Evolutionary conservation across 2,113 vertebrate genomes (phyloP).

Genomic region (Eira barbara): DNA sequence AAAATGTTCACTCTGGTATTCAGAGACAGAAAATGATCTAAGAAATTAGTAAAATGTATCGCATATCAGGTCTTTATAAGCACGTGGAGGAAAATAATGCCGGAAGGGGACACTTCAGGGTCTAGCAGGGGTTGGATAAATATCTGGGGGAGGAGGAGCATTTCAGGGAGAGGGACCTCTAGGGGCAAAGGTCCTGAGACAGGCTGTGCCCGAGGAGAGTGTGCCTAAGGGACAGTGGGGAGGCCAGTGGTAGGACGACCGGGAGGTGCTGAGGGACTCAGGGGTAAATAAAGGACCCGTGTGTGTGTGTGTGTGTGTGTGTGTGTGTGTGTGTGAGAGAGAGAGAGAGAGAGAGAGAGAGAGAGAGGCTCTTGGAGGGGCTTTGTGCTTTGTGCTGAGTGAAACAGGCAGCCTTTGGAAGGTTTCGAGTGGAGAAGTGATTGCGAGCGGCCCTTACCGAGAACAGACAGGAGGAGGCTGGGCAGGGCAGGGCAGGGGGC

Average conservation of each 20-base stretch:
- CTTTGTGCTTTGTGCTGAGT: background rate
- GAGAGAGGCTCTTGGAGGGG: background rate
- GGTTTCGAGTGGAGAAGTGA: background rate
- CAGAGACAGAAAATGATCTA: background rate
- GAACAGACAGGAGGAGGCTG: background rate
- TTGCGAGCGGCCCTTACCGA: background rate
- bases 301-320: no score
- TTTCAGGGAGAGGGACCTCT: background rate
- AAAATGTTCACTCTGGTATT: background rate
- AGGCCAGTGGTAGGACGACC: accelerated
- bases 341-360: no score
- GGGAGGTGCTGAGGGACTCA: background rate
- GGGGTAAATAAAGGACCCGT: background rate
- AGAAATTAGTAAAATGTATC: background rate
- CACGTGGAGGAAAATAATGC: background rate
- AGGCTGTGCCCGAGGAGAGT: accelerated
- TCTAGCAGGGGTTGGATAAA: background rate
- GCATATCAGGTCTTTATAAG: background rate
- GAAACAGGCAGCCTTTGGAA: background rate
- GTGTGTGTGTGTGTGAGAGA: no score
- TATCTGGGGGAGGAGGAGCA: background rate
- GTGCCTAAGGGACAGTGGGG: no score
- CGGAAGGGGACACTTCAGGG: background rate
- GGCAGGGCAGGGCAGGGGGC: no score
- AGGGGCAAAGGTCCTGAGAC: background rate